These are phyloP conservation scores for Sparus aurata DNA, from an alignment of 2,797 vertebrate species.

Conservation along the genomic window DNA sequence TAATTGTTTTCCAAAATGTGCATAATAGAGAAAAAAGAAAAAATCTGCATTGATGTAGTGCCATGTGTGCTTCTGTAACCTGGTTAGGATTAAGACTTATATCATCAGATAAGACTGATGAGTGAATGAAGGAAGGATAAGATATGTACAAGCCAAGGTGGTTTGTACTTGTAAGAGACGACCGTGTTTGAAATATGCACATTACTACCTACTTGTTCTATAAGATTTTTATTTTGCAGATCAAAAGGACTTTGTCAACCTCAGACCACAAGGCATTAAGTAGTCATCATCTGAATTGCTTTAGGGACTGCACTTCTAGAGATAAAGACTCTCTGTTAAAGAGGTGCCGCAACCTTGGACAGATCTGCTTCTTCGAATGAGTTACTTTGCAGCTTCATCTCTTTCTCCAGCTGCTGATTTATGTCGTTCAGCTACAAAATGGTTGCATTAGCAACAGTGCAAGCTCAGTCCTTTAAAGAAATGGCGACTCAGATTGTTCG, in stretches of 20 bases:
- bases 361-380: not conserved
- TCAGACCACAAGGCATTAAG: not conserved
- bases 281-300: not conserved
- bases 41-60: not conserved
- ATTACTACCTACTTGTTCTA: not conserved
- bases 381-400: not conserved
- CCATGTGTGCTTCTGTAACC: not conserved
- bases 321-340: constrained; percentile 13
- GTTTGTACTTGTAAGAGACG: not conserved
- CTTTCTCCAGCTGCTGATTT: not conserved
- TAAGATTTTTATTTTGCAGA: constrained; percentile 15
- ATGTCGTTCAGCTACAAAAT: constrained; percentile 5
- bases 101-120: not conserved
- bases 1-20: not conserved
- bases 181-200: constrained; percentile 10
- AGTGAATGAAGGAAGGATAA: constrained; percentile 1
- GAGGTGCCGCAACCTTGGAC: constrained; percentile 9
- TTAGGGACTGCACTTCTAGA: not conserved
- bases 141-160: not conserved
- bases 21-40: not conserved
- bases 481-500: not conserved
- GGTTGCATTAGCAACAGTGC: not conserved
- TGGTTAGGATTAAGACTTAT: not conserved
- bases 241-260: not conserved
- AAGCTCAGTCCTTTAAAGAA: not conserved